Conservation (phyloP, 2,888 invertebrate species). For the Microplitis manilae region DNA sequence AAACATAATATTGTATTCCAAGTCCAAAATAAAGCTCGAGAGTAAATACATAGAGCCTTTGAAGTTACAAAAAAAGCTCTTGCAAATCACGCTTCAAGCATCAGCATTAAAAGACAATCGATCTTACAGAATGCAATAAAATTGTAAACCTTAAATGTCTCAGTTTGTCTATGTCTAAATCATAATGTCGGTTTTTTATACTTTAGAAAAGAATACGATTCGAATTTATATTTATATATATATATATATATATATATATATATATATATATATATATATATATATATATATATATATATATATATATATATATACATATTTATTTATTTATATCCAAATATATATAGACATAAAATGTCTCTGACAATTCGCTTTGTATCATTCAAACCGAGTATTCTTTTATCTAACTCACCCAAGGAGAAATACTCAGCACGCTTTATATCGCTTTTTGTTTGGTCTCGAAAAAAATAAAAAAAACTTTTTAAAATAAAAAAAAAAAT, state of each 20-base stretch:
- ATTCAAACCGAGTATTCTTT: slow-evolving; percentile 14
- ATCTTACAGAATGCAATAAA: neutral
- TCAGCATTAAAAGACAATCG: neutral
- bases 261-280: neutral
- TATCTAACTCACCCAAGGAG: slow-evolving; percentile 17
- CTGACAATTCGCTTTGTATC: slow-evolving; percentile 2
- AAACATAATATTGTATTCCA: neutral
- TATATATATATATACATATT: neutral
- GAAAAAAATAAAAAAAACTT: neutral
- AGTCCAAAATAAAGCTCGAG: neutral
- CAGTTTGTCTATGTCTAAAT: neutral
- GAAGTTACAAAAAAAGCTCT: neutral
- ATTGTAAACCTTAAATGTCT: neutral
- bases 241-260: too few species aligned
- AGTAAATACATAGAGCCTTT: neutral
- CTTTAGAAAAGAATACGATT: neutral
- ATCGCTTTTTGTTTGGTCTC: neutral
- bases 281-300: too few species aligned
- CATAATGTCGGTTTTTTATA: neutral
- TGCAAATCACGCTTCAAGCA: neutral
- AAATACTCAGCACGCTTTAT: neutral
- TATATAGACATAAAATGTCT: neutral
- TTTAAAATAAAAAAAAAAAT: neutral
- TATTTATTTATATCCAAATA: neutral
- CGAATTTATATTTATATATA: neutral